These are phyloP conservation scores for Creontiades dilutus DNA, from an alignment of 2,888 invertebrate genomes.

Conservation along the genomic window DNA sequence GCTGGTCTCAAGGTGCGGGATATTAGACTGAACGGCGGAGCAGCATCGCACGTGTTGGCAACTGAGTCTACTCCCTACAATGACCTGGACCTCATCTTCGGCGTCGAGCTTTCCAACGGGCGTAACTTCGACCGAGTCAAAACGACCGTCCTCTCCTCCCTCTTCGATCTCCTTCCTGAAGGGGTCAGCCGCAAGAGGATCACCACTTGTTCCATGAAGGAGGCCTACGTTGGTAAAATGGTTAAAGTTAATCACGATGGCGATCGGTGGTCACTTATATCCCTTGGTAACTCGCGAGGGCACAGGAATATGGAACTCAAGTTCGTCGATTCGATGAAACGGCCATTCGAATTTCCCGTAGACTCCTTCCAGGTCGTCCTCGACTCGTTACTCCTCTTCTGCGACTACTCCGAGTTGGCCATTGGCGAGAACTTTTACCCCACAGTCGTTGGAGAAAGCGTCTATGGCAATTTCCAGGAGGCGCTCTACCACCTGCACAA, in stretches of 20 bases:
- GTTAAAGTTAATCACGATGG: constrained; percentile 96
- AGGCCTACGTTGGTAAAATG: constrained; percentile 99
- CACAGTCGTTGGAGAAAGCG: constrained; percentile 97
- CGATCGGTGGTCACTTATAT: constrained; percentile 98
- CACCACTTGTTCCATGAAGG: constrained; percentile 93
- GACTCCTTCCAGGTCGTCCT: constrained; percentile 99
- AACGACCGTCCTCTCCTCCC: constrained; percentile 94
- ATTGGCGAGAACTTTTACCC: constrained; percentile 98
- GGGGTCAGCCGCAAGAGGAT: constrained; percentile 94
- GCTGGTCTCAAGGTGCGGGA: constrained; percentile 89
- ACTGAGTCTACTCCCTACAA: constrained; percentile 95
- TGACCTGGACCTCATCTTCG: constrained; percentile 99
- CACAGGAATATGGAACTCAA: constrained; percentile 98
- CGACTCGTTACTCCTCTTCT: constrained; percentile 96
- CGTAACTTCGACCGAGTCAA: constrained; percentile 97
- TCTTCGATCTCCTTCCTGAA: constrained; percentile 91
- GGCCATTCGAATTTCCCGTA: constrained; percentile 99
- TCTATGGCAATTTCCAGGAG: constrained; percentile 97
- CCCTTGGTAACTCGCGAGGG: constrained; percentile 95
- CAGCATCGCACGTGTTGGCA: constrained; percentile 96
- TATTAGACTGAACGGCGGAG: constrained; percentile 97
- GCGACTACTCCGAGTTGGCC: constrained; percentile 93
- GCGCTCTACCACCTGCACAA: constrained; percentile 96
- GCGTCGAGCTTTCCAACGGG: constrained; percentile 89
- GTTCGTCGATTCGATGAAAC: constrained; percentile 98